Evolutionary conservation across 2,888 invertebrate genomes (phyloP).

Genomic region (Amiota minor): DNA sequence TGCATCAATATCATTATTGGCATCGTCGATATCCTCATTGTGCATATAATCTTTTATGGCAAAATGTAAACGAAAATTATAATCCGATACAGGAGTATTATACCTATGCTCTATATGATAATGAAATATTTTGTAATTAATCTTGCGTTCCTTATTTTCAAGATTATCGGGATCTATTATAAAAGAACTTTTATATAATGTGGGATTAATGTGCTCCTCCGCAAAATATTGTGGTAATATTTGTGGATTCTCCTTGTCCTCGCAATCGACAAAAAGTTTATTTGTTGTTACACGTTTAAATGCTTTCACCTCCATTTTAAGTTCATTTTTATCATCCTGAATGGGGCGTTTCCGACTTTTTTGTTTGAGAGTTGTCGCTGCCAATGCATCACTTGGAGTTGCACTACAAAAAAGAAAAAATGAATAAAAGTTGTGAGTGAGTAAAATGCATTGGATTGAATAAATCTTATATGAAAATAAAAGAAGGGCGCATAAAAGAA

Average conservation of each 20-base stretch:
- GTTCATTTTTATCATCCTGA: constrained; percentile 60
- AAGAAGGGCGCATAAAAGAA: neutral
- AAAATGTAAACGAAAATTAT: constrained; percentile 66
- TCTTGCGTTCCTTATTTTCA: constrained; percentile 67
- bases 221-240: constrained; percentile 53
- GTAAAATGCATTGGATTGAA: too few species aligned
- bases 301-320: constrained; percentile 58
- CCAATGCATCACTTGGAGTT: constrained; percentile 45
- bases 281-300: constrained; percentile 58
- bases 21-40: constrained; percentile 42
- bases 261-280: constrained; percentile 57
- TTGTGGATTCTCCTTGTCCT: constrained; percentile 40
- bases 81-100: constrained; percentile 67
- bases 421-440: too few species aligned
- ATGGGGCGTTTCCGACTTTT: constrained; percentile 58
- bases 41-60: constrained; percentile 71
- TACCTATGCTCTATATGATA: constrained; percentile 71
- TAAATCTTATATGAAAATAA: neutral
- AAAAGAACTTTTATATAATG: constrained; percentile 62
- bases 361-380: constrained; percentile 47
- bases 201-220: constrained; percentile 63
- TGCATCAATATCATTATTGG: neutral
- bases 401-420: too few species aligned
- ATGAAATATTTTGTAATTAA: constrained; percentile 69
- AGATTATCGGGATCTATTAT: constrained; percentile 69